phyloP scores from a whole-genome alignment of 2,888 invertebrate genomes.

The Syrista parreyssii region DNA sequence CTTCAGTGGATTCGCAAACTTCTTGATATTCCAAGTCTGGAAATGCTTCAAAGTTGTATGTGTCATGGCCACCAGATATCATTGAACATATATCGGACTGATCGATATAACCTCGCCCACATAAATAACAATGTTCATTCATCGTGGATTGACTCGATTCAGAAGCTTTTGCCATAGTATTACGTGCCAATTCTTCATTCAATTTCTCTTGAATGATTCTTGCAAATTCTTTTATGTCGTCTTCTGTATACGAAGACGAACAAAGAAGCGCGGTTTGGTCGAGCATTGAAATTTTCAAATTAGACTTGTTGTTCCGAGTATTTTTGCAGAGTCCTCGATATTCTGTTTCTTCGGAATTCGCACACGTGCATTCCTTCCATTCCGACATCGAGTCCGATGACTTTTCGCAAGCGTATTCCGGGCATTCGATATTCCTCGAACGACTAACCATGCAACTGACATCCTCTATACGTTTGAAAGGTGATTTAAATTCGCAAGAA shows the following conservation, averaged over 20 bases:
- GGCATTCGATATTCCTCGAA: neutral
- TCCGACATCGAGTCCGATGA: neutral
- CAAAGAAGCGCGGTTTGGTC: neutral
- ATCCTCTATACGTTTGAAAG: neutral
- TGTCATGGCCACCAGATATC: neutral
- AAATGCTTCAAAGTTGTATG: neutral
- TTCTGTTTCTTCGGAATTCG: neutral
- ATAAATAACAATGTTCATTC: neutral
- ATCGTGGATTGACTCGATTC: neutral
- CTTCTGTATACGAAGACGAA: constrained; percentile 12
- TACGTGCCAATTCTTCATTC: constrained; percentile 12
- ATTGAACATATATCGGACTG: neutral
- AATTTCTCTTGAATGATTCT: constrained; percentile 17
- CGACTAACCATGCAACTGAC: neutral
- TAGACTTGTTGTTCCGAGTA: neutral
- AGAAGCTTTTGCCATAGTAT: neutral
- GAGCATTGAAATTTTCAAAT: neutral
- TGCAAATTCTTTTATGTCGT: constrained; percentile 19
- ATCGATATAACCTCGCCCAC: neutral
- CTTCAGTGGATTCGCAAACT: neutral
- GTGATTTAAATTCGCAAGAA: neutral
- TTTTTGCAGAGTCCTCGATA: neutral
- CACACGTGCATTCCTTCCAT: neutral
- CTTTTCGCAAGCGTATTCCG: neutral
- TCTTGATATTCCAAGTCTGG: neutral